phyloP scores from a whole-genome alignment of 2,113 vertebrate species.

The Dasyurus viverrinus region DNA sequence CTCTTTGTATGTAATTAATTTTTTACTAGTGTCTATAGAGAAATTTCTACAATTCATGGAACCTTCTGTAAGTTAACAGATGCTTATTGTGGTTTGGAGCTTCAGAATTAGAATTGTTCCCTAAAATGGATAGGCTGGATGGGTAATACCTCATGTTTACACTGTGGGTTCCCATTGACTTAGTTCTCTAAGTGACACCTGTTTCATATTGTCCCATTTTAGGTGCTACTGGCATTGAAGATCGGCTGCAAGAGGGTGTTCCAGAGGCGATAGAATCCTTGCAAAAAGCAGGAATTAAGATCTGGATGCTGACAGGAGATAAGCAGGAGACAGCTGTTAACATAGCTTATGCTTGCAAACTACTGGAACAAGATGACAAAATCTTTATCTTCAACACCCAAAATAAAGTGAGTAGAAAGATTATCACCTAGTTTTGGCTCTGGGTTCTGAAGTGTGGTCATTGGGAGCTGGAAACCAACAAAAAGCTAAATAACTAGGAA shows the following conservation, averaged over 20 bases:
- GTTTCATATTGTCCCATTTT: conserved; percentile 27
- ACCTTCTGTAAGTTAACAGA: background rate
- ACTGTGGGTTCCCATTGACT: background rate
- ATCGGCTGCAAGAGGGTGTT: conserved; percentile 95
- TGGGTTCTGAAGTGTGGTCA: background rate
- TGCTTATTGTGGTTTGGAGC: background rate
- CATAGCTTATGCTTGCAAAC: conserved; percentile 92
- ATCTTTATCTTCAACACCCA: conserved; percentile 88
- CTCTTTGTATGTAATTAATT: background rate
- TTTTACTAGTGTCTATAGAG: background rate
- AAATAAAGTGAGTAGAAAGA: conserved; percentile 85
- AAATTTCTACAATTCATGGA: background rate
- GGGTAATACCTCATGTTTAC: accelerated
- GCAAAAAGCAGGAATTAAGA: conserved; percentile 91
- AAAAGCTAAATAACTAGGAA: background rate
- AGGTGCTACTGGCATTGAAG: conserved; percentile 96
- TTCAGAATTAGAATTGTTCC: background rate
- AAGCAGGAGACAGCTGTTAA: conserved; percentile 97
- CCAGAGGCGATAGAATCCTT: conserved; percentile 93
- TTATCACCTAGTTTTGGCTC: background rate
- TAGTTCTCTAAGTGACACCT: background rate
- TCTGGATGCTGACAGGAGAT: conserved; percentile 98
- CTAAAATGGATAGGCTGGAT: background rate
- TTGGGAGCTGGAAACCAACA: conserved; percentile 8
- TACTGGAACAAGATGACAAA: conserved; percentile 87